Evolutionary conservation across 2,888 invertebrate species (phyloP).

Genomic region (Chrysolina oricalcia): DNA sequence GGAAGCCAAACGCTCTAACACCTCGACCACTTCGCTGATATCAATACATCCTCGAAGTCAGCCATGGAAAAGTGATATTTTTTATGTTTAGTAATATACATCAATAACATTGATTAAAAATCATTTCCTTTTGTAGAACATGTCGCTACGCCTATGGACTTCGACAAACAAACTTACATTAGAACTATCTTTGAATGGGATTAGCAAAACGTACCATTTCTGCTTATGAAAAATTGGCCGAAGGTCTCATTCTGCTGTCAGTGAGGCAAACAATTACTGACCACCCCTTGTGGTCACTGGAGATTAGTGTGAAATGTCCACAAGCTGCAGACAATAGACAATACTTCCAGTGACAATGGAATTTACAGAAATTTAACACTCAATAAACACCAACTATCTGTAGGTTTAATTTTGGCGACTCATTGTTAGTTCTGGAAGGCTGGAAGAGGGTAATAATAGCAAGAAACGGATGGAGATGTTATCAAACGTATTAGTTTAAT

Average conservation of each 20-base stretch:
- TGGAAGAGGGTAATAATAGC: neutral
- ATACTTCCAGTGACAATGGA: slow-evolving; percentile 49
- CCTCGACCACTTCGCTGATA: too few species aligned
- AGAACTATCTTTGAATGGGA: slow-evolving; percentile 26
- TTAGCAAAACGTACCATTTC: slow-evolving; percentile 24
- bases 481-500: too few species aligned
- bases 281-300: slow-evolving; percentile 49
- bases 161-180: slow-evolving; percentile 1
- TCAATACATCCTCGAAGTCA: too few species aligned
- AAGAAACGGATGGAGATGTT: neutral
- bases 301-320: slow-evolving; percentile 54
- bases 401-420: slow-evolving; percentile 35
- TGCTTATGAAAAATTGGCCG: slow-evolving; percentile 41
- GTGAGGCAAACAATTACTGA: slow-evolving; percentile 48
- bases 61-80: too few species aligned
- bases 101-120: neutral
- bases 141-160: neutral
- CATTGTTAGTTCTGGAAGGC: slow-evolving; percentile 21
- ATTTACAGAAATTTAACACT: slow-evolving; percentile 55
- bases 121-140: neutral
- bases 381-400: slow-evolving; percentile 47
- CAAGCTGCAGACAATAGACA: slow-evolving; percentile 53
- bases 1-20: too few species aligned
- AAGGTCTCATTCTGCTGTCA: slow-evolving; percentile 37
- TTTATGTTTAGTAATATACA: too few species aligned